A percentile compares a stretch with the other conserved stretches of the same genome.
These are phyloP conservation scores for Barypeithes pellucidus DNA, from an alignment of 2,888 invertebrate species.

Conservation along the genomic window DNA sequence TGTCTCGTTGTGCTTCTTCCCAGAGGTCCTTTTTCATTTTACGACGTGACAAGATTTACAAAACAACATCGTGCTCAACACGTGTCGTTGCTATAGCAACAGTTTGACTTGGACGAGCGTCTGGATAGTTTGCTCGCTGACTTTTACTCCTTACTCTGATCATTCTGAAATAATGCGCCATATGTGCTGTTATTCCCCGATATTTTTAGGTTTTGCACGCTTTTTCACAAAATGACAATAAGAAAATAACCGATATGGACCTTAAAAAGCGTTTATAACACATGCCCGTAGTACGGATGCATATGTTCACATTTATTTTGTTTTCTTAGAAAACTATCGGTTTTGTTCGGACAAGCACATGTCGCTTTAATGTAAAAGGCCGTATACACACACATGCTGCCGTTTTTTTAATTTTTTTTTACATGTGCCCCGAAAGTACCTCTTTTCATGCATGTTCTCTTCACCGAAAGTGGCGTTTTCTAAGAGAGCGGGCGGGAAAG, in stretches of 20 bases:
- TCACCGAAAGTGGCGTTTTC: too few species aligned
- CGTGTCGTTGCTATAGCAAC: slow-evolving; percentile 72
- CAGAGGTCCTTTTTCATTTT: slow-evolving; percentile 70
- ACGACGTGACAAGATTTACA: slow-evolving; percentile 72
- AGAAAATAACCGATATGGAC: slow-evolving; percentile 34
- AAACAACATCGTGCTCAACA: slow-evolving; percentile 71
- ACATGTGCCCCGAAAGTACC: too few species aligned
- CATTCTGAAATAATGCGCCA: slow-evolving; percentile 64
- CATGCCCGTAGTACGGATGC: slow-evolving; percentile 27
- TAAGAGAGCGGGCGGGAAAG: too few species aligned
- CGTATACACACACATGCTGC: too few species aligned
- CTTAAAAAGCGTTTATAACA: slow-evolving; percentile 10
- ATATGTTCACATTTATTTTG: neutral
- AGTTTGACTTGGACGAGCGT: slow-evolving; percentile 65
- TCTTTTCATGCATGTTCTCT: too few species aligned
- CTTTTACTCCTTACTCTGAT: slow-evolving; percentile 65
- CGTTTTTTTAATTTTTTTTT: too few species aligned
- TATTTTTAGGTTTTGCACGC: slow-evolving; percentile 41
- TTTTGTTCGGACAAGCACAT: too few species aligned
- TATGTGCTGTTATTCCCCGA: slow-evolving; percentile 47
- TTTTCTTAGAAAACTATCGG: too few species aligned
- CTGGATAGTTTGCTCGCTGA: slow-evolving; percentile 64
- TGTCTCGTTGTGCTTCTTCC: slow-evolving; percentile 63
- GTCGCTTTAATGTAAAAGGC: too few species aligned
- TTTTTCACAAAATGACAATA: slow-evolving; percentile 32